Evolutionary conservation across 35 echinoderm and acorn worm species (phyloP).

Genomic region (Holothuria glaberrima): DNA sequence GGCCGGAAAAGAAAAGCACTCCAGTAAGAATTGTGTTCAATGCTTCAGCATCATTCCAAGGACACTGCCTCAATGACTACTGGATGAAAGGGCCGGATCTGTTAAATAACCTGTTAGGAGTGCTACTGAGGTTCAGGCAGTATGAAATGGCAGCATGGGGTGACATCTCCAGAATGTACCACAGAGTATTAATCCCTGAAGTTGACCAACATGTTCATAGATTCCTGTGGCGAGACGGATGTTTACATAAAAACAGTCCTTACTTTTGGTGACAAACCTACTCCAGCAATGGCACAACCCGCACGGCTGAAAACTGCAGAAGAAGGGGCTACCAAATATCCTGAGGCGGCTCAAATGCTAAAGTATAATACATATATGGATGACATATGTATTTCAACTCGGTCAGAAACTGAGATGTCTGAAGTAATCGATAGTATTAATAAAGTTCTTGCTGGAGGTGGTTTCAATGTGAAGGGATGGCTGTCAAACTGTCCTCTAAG

Average conservation of each 20-base stretch:
- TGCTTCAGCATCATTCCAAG: constrained; percentile 26
- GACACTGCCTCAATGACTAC: constrained; percentile 67
- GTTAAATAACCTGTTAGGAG: too few species aligned
- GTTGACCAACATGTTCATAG: too few species aligned
- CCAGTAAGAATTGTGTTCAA: constrained; percentile 58
- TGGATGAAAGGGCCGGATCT: too few species aligned
- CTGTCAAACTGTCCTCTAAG: too few species aligned
- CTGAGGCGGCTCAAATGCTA: too few species aligned
- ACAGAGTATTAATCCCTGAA: too few species aligned
- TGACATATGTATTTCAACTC: constrained; percentile 77
- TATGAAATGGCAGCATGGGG: too few species aligned
- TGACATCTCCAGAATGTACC: too few species aligned
- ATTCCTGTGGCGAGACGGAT: too few species aligned
- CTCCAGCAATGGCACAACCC: constrained; percentile 87
- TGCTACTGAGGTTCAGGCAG: too few species aligned
- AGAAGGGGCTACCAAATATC: constrained; percentile 23
- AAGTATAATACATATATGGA: constrained; percentile 81
- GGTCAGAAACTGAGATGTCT: constrained; percentile 6
- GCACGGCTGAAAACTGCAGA: constrained; percentile 63
- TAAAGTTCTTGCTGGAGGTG: constrained; percentile 26
- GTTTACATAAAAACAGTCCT: too few species aligned
- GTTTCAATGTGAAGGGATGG: too few species aligned
- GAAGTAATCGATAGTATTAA: constrained; percentile 19
- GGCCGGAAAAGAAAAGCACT: constrained; percentile 70
- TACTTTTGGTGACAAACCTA: constrained; percentile 81